Conservation (phyloP, 2,113 vertebrate species). For the Crotalus tigris region DNA sequence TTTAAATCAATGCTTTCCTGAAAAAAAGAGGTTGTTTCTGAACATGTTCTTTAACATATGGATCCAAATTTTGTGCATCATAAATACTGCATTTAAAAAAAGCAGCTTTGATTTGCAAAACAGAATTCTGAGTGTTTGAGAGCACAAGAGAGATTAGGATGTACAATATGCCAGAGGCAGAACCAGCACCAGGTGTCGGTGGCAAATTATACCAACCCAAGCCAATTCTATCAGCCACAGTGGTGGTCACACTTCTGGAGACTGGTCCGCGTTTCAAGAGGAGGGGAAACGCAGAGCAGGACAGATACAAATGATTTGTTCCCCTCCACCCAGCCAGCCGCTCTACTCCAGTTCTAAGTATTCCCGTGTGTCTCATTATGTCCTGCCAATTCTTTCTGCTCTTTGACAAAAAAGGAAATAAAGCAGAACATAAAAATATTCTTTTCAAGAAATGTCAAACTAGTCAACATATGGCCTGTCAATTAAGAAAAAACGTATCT, state of each 20-base stretch:
- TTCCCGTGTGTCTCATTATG: neutral
- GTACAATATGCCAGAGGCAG: neutral
- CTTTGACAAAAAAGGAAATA: slow-evolving; percentile 1
- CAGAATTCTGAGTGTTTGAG: neutral
- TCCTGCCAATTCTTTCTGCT: neutral
- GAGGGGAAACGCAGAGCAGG: neutral
- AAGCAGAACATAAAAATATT: neutral
- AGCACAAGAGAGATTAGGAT: neutral
- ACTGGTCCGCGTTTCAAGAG: neutral
- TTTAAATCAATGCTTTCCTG: neutral
- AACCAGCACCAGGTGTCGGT: neutral
- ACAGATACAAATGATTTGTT: neutral
- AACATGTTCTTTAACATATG: neutral
- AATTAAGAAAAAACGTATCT: neutral
- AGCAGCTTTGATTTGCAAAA: neutral
- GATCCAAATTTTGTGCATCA: neutral
- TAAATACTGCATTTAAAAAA: neutral
- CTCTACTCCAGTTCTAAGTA: neutral
- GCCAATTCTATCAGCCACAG: neutral
- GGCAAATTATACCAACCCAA: no score
- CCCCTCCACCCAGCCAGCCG: neutral
- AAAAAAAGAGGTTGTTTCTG: neutral
- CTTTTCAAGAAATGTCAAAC: neutral
- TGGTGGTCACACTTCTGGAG: neutral
- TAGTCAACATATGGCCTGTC: neutral